Conservation (phyloP, 2,113 vertebrate species). For the Myotis yumanensis region DNA sequence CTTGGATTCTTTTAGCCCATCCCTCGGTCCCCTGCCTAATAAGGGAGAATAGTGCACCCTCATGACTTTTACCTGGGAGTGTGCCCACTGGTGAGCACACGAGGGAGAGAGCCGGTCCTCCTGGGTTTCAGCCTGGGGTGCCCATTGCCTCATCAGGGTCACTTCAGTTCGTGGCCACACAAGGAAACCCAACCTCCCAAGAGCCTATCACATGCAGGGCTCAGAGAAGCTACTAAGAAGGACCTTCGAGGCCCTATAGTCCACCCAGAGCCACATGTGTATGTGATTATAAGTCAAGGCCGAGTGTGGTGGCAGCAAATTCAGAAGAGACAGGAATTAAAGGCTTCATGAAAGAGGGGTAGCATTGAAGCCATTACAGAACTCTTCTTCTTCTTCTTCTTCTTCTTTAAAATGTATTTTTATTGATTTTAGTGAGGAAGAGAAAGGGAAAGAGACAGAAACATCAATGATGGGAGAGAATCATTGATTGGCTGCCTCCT, state of each 20-base stretch:
- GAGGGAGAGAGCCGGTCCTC: constrained; percentile 6
- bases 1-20: constrained; percentile 20
- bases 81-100: constrained; percentile 29
- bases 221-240: constrained; percentile 1
- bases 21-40: constrained; percentile 48
- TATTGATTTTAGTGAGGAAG: no score
- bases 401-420: no score
- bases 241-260: background rate
- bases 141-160: background rate
- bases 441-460: no score
- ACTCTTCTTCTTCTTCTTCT: background rate
- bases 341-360: background rate
- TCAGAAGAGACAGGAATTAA: background rate
- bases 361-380: background rate
- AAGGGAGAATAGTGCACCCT: constrained; percentile 30
- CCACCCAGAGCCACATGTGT: background rate
- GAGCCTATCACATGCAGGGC: background rate
- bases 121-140: background rate
- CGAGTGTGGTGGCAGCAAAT: background rate
- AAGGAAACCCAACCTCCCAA: background rate
- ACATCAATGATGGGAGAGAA: no score
- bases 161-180: constrained; percentile 27
- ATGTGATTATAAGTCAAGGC: background rate
- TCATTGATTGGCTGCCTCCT: no score
- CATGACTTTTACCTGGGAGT: constrained; percentile 21